phyloP scores from a whole-genome alignment of 2,888 invertebrate species.

The Gymnosoma rotundatum region DNA sequence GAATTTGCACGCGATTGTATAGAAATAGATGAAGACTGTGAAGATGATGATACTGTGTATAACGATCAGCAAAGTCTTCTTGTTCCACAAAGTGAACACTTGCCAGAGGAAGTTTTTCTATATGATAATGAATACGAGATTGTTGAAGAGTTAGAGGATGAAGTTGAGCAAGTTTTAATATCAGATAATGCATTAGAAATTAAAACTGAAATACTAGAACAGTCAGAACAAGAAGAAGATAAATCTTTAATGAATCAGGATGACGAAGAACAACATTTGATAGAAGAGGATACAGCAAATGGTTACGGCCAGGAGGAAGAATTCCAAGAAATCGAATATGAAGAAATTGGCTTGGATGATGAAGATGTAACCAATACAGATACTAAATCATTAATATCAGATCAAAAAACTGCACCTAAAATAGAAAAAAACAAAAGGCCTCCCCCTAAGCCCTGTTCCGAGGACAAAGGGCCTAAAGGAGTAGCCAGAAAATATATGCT shows the following conservation, averaged over 20 bases:
- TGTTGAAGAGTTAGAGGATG: constrained; percentile 70
- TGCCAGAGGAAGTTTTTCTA: constrained; percentile 53
- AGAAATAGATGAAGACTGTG: constrained; percentile 60
- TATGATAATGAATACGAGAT: constrained; percentile 67
- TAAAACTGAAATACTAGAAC: constrained; percentile 52
- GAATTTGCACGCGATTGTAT: constrained; percentile 71
- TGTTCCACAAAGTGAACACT: constrained; percentile 7
- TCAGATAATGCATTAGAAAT: constrained; percentile 38
- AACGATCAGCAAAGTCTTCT: constrained; percentile 14
- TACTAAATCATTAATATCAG: neutral
- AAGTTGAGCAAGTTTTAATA: constrained; percentile 34
- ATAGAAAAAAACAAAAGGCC: constrained; percentile 28
- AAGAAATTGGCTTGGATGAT: constrained; percentile 40
- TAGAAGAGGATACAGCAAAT: constrained; percentile 47
- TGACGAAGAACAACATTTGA: constrained; percentile 59
- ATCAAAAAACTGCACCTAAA: constrained; percentile 10
- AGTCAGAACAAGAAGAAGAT: constrained; percentile 53
- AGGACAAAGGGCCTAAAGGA: constrained; percentile 37
- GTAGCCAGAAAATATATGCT: constrained; percentile 73
- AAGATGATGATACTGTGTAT: constrained; percentile 26
- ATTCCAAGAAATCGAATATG: constrained; percentile 48
- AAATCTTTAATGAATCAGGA: constrained; percentile 61
- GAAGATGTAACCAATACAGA: constrained; percentile 23
- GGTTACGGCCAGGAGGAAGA: constrained; percentile 35
- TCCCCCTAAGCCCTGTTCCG: constrained; percentile 21